A percentile compares a stretch with the other conserved stretches of the same genome.
phyloP scores from a whole-genome alignment of 2,797 vertebrate species.

The Parambassis ranga region DNA sequence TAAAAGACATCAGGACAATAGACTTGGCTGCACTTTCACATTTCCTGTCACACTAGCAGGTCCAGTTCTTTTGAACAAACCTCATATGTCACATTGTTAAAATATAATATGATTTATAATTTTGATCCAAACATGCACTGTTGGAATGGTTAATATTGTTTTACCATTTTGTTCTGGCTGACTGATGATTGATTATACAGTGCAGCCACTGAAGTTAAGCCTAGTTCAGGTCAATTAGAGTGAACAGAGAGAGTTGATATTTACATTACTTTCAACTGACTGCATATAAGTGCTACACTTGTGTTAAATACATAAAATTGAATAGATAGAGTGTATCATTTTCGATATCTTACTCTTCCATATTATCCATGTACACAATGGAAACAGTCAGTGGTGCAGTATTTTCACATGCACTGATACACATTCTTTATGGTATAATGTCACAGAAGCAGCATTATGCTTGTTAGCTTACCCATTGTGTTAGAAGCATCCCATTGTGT shows the following conservation, averaged over 20 bases:
- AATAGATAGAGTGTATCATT: not conserved
- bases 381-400: not conserved
- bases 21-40: slow-evolving; percentile 63
- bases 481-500: slow-evolving; percentile 37
- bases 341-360: not conserved
- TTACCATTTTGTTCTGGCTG: slow-evolving; percentile 32
- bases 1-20: slow-evolving; percentile 65
- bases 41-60: slow-evolving; percentile 49
- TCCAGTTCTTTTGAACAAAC: slow-evolving; percentile 42
- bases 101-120: slow-evolving; percentile 43
- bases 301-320: not conserved
- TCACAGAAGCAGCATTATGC: slow-evolving; percentile 13
- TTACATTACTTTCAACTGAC: slow-evolving; percentile 17
- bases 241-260: slow-evolving; percentile 18
- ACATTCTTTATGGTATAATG: slow-evolving; percentile 16
- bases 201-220: slow-evolving; percentile 24
- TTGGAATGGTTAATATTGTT: slow-evolving; percentile 40
- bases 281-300: slow-evolving; percentile 17
- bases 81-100: slow-evolving; percentile 50
- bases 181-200: slow-evolving; percentile 37
- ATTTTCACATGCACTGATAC: slow-evolving; percentile 2
- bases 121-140: slow-evolving; percentile 37
- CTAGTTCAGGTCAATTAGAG: slow-evolving; percentile 16
- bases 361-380: too few species aligned
- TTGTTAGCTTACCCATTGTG: slow-evolving; percentile 31